These are phyloP conservation scores for Micrastur ruficollis DNA, from an alignment of 2,797 vertebrate genomes.

Conservation along the genomic window DNA sequence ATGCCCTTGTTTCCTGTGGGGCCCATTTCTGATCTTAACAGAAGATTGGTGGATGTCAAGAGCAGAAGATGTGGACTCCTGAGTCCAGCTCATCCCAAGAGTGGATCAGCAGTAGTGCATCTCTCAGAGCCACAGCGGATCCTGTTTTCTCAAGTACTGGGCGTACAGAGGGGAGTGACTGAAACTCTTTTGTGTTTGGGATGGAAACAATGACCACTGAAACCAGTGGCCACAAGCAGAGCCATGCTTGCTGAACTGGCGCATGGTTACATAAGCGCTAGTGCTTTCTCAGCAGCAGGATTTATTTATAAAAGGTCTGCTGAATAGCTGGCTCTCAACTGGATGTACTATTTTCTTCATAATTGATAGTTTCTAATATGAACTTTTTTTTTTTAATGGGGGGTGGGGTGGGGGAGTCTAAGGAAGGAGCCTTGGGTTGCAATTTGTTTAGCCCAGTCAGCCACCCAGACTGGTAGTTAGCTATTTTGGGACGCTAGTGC, in stretches of 20 bases:
- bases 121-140: background rate
- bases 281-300: background rate
- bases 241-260: background rate
- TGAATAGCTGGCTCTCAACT: background rate
- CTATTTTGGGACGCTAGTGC: constrained; percentile 33
- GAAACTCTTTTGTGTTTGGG: background rate
- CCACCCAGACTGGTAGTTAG: background rate
- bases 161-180: background rate
- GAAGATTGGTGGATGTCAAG: background rate
- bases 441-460: background rate
- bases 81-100: background rate
- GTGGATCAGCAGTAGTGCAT: fast-evolving
- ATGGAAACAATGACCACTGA: background rate
- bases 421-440: background rate
- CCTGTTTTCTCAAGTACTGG: background rate
- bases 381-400: background rate
- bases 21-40: background rate
- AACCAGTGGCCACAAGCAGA: background rate
- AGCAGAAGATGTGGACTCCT: background rate
- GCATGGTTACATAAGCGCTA: background rate
- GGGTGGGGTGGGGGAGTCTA: background rate
- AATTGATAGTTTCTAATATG: background rate
- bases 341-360: background rate
- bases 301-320: background rate
- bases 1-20: background rate